Conservation (phyloP, 1,140 invertebrate species). For the Charaxes varanes region DNA sequence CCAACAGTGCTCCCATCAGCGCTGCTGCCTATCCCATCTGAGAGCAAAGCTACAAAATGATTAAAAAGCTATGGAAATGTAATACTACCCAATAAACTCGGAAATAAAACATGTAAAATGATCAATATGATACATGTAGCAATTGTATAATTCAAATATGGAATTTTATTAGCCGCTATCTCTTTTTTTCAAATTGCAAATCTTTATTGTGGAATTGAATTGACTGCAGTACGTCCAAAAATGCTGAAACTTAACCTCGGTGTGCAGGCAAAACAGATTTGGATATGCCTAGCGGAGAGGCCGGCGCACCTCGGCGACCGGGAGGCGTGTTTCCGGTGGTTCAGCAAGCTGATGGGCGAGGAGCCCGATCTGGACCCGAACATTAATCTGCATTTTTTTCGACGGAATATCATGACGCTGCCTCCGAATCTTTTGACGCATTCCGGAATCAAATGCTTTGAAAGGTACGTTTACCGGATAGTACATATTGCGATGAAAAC, state of each 20-base stretch:
- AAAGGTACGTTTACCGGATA: slow-evolving; percentile 60
- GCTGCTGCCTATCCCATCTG: too few species aligned
- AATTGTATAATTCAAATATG: not conserved
- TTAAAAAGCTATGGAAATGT: too few species aligned
- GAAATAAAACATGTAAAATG: too few species aligned
- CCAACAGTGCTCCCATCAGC: too few species aligned
- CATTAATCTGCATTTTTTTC: slow-evolving; percentile 97
- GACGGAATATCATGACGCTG: slow-evolving; percentile 94
- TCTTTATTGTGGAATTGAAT: too few species aligned
- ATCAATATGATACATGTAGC: not conserved
- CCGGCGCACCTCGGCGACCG: slow-evolving; percentile 93
- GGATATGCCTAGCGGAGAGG: slow-evolving; percentile 95
- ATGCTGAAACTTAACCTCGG: too few species aligned
- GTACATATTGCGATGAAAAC: too few species aligned
- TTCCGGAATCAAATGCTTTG: slow-evolving; percentile 93
- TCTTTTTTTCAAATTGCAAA: too few species aligned
- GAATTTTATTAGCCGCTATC: not conserved
- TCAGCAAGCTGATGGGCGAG: slow-evolving; percentile 98
- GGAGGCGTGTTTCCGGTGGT: slow-evolving; percentile 99
- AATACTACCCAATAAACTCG: too few species aligned
- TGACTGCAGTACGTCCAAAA: too few species aligned
- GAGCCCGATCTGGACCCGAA: slow-evolving; percentile 97
- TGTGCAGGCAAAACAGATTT: slow-evolving; percentile 91
- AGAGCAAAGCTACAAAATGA: too few species aligned
- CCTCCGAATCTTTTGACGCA: slow-evolving; percentile 94